Evolutionary conservation across 64 coral and sea anemone genomes (phyloP).

Genomic region (Actinia equina): DNA sequence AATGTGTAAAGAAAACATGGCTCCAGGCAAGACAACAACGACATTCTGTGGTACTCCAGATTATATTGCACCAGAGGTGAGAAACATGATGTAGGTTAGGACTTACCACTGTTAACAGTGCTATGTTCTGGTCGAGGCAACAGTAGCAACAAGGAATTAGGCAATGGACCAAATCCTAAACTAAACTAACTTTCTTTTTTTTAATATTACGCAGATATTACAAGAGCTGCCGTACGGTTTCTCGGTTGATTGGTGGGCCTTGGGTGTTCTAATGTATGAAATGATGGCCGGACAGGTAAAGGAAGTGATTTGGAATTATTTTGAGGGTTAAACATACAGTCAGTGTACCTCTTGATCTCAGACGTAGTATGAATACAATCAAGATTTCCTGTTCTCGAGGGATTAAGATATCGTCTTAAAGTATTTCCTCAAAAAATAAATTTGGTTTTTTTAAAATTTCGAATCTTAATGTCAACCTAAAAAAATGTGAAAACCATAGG

Average conservation of each 20-base stretch:
- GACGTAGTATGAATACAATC: too few relatives aligned
- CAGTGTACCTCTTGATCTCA: too few relatives aligned
- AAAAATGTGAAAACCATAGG: too few relatives aligned
- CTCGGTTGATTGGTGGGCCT: slow-evolving; percentile 97
- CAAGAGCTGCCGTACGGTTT: slow-evolving; percentile 86
- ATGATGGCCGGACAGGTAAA: slow-evolving; percentile 97
- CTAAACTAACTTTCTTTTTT: not conserved
- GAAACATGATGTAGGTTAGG: not conserved
- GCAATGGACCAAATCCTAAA: too few relatives aligned
- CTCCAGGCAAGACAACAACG: slow-evolving; percentile 56
- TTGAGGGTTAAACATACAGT: not conserved
- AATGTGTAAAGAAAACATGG: slow-evolving; percentile 92
- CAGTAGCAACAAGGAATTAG: too few relatives aligned
- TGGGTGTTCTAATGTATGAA: slow-evolving; percentile 94
- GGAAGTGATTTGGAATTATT: not conserved
- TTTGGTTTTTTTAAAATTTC: too few relatives aligned
- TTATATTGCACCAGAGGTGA: slow-evolving; percentile 97
- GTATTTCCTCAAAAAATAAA: too few relatives aligned
- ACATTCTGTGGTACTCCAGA: slow-evolving; percentile 98
- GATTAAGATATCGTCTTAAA: too few relatives aligned
- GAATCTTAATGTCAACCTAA: too few relatives aligned
- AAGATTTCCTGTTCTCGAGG: too few relatives aligned
- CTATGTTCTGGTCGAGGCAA: too few relatives aligned
- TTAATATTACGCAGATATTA: slow-evolving; percentile 50
- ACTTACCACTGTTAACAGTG: too few relatives aligned